A percentile compares a stretch with the other conserved stretches of the same genome.
Evolutionary conservation across 2,797 vertebrate genomes (phyloP).

Genomic region (Enteromius treurensis): DNA sequence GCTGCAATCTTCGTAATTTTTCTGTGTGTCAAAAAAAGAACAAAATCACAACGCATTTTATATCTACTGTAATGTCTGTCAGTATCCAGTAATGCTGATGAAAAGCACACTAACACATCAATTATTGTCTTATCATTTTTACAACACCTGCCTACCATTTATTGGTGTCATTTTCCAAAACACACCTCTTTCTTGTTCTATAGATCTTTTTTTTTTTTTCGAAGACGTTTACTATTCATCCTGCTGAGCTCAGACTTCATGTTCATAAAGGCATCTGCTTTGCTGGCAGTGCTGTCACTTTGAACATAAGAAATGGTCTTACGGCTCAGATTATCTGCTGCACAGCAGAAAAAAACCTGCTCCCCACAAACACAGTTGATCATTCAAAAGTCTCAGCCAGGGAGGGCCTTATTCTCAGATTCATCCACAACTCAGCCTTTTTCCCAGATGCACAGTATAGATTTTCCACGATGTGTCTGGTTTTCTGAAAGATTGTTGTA

Average conservation of each 20-base stretch:
- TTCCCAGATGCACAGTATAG: constrained; percentile 33
- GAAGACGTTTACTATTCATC: constrained; percentile 54
- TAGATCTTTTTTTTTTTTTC: constrained; percentile 22
- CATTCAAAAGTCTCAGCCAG: constrained; percentile 49
- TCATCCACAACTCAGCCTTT: constrained; percentile 51
- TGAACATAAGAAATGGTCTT: constrained; percentile 69
- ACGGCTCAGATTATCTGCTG: constrained; percentile 66
- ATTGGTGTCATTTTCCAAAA: constrained; percentile 38
- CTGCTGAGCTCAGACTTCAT: constrained; percentile 58
- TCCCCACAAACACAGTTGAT: constrained; percentile 67
- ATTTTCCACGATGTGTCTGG: constrained; percentile 31
- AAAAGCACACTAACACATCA: constrained; percentile 6
- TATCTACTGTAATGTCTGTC: background rate
- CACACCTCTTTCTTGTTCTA: constrained; percentile 49
- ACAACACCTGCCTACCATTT: constrained; percentile 19
- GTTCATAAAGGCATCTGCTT: constrained; percentile 67
- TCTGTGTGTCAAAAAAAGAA: background rate
- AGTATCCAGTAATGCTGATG: background rate
- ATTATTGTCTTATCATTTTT: constrained; percentile 20
- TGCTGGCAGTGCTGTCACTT: constrained; percentile 56
- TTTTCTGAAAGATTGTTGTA: constrained; percentile 42
- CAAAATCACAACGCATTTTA: background rate
- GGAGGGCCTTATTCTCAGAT: constrained; percentile 43
- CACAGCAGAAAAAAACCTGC: constrained; percentile 60
- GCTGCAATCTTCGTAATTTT: background rate